phyloP scores from a whole-genome alignment of 2,113 vertebrate species.

The Erythrocercus mccallii region DNA sequence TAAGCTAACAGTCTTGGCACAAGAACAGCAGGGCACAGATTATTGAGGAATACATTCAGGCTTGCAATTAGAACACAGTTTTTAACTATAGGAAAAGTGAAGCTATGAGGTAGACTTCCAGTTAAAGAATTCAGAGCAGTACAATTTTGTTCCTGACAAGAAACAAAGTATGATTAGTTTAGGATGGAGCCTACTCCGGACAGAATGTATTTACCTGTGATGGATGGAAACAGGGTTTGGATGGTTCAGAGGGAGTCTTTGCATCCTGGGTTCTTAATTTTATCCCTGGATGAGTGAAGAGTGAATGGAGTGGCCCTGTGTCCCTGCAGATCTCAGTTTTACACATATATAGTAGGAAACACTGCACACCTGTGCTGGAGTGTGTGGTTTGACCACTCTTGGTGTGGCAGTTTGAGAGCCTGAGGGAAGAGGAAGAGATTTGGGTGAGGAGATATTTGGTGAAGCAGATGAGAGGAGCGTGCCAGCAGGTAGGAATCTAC shows the following conservation, averaged over 20 bases:
- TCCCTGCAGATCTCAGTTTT: neutral
- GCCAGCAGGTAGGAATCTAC: neutral
- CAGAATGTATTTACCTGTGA: neutral
- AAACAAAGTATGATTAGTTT: neutral
- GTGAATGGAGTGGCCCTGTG: neutral
- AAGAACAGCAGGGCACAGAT: neutral
- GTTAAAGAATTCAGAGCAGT: neutral
- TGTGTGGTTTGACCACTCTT: neutral
- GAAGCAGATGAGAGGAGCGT: neutral
- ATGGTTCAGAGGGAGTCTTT: neutral
- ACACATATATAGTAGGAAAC: neutral
- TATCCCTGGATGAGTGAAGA: neutral
- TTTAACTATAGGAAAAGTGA: neutral
- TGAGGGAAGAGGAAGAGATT: neutral
- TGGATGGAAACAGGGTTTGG: neutral
- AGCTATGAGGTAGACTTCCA: neutral
- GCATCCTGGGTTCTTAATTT: neutral
- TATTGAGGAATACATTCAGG: neutral
- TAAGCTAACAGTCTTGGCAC: neutral
- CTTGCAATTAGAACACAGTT: neutral
- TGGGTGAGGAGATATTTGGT: neutral
- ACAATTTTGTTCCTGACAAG: neutral
- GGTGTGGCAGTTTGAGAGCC: neutral
- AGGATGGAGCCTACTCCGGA: neutral
- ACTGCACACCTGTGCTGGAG: neutral